Evolutionary conservation across 2,888 invertebrate species (phyloP).

Genomic region (Eueremaeus valkanovi): DNA sequence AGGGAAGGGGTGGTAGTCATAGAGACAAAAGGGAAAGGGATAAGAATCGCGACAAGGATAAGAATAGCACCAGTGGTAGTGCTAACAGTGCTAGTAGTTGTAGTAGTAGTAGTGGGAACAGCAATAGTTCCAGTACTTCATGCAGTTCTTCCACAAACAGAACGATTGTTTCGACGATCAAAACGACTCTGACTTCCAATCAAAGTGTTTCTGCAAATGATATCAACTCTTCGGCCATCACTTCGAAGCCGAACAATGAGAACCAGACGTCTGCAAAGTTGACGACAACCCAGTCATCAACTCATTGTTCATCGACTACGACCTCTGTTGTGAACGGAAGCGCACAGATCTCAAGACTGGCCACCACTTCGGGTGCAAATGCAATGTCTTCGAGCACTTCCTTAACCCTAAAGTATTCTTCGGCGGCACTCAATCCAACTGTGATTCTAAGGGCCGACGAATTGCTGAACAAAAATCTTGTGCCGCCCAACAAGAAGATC

Average conservation of each 20-base stretch:
- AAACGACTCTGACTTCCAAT: neutral
- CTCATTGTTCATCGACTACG: conserved; percentile 3
- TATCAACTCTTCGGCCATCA: neutral
- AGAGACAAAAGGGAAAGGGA: conserved; percentile 48
- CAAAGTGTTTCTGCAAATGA: conserved; percentile 19
- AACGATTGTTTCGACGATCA: neutral
- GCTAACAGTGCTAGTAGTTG: conserved; percentile 29
- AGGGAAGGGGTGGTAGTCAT: conserved; percentile 47
- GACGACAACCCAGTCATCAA: neutral
- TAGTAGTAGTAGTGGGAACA: neutral
- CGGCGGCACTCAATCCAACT: conserved; percentile 36
- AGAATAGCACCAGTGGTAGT: conserved; percentile 34
- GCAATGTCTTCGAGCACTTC: conserved; percentile 13
- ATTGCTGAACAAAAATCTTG: conserved; percentile 19
- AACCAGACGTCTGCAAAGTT: neutral
- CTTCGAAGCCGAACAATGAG: neutral
- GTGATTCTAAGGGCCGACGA: conserved; percentile 34
- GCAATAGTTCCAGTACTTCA: neutral
- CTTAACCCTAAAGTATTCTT: conserved; percentile 43
- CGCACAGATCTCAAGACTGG: conserved; percentile 12
- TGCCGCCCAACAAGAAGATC: neutral
- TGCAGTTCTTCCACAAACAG: conserved; percentile 10
- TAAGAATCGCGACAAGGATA: conserved; percentile 47
- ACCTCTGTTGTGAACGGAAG: conserved; percentile 1
- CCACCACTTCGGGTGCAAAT: neutral